Evolutionary conservation across 2,113 vertebrate species (phyloP).

Genomic region (Vulpes lagopus): DNA sequence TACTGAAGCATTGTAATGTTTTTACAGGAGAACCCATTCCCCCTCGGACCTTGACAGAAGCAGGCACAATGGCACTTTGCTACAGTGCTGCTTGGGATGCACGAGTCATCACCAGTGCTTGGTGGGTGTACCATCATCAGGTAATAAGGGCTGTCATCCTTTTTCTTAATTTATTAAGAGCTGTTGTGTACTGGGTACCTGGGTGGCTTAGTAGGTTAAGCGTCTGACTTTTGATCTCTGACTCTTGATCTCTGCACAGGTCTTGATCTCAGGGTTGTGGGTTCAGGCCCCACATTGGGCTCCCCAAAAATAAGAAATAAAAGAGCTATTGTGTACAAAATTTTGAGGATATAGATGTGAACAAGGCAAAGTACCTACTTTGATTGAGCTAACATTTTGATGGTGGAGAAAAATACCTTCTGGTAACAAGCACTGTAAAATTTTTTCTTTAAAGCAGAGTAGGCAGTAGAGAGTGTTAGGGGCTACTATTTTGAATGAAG

Average conservation of each 20-base stretch:
- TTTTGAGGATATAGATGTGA: neutral
- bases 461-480: neutral
- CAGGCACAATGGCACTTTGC: conserved; percentile 97
- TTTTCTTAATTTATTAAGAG: neutral
- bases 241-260: neutral
- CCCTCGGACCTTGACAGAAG: conserved; percentile 95
- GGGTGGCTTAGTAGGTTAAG: neutral
- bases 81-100: conserved; percentile 99
- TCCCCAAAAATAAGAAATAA: neutral
- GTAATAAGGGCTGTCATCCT: conserved; percentile 82
- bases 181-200: neutral
- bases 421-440: neutral
- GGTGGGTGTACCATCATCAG: conserved; percentile 99
- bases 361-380: neutral
- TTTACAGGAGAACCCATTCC: conserved; percentile 91
- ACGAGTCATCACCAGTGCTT: conserved; percentile 97
- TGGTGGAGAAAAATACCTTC: conserved; percentile 30
- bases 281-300: neutral
- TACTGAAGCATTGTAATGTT: neutral
- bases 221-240: neutral
- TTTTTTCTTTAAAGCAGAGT: neutral
- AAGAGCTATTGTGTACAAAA: neutral
- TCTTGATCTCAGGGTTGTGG: neutral
- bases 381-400: conserved; percentile 35
- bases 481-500: neutral